Base-by-base conservation (phyloP, 2,888 invertebrate species). In the Merodon equestris region DNA sequence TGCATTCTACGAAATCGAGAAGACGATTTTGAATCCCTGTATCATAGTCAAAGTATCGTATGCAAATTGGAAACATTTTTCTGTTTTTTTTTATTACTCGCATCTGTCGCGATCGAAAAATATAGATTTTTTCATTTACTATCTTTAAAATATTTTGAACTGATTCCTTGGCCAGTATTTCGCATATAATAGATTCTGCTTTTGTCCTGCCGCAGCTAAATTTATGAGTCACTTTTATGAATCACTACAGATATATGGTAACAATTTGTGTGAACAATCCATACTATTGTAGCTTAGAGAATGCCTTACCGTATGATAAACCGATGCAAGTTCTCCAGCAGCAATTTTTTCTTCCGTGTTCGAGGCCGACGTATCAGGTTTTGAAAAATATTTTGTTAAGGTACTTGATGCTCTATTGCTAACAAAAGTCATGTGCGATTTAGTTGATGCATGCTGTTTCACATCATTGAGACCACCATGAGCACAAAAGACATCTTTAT, bases 21-120 rank as follows among this genome's bases (percentile, higher is more conserved):
- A 60, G 54, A 1, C 47, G 9, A 47, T 54, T 54, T n/a, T 66
- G 54, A 1, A 63, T 9, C 3, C 47, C 40, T 15, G 40, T 14
- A 56, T 53, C 13, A 17, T 9, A 66, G 48, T 27, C 27, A 27
- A 56, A 66, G 27, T 45, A 66, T 54, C 38, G n/a, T 40, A 66
- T 56, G 12, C 56, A 66, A 45, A 66, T 66, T 9, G 66, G 56
- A 66, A 66, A 56, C 48, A 48, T 66, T 63, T 66, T 66, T n/a
- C 45, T n/a, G 12, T 63, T 64, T 19, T 64, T 57, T 13, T 50
- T 57, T 27, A 42, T 67, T 66, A 18, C 48, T 66, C 38, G 56
- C 66, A 42, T 57, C 54, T 15, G 66, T 56, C 14, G 47, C 47
- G 38, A 66, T 66, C 1, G 47, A 66, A 27, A 57, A 57, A 15